Evolutionary conservation across 2,888 invertebrate species (phyloP), one percentile per base, ranked within the genome.

Genomic region (Arrhopalites spinosus): DNA sequence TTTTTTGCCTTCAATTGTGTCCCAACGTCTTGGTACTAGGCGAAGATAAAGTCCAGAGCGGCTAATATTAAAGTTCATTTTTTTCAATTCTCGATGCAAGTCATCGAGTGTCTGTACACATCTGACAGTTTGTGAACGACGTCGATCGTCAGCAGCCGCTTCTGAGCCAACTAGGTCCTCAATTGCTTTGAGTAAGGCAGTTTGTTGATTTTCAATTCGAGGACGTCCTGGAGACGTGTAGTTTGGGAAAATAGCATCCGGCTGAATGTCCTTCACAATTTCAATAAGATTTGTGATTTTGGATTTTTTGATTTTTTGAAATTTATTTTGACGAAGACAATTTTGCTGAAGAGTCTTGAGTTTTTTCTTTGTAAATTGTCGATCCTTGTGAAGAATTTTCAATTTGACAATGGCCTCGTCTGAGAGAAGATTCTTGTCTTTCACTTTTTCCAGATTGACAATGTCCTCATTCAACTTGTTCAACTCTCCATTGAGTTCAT

Each of bases 21-120:
- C 20, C 23, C 11, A 23, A 23, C 25, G 2, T 30, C 56, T n/a
- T 20, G 73, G 73, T 7, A 66, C 8, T 11, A 73, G 66, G 5
- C 73, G 64, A 20, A 43, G 23, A 45, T 73, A 66, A 27, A 73
- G 30, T 20, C 45, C 53, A 3, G 50, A 30, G 15, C 66, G 27
- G 11, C 50, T 64, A 8, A 61, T 61, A 8, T 61, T n/a, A 8
- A 27, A 25, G 13, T 30, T 30, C 20, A 15, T 3, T 23, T 63
- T 23, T n/a, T 30, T 20, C 2, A 63, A 8, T 63, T 63, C 25
- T 7, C 15, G 1, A 29, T 63, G 13, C 15, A 63, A 27, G 11
- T 30, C 30, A 15, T 63, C 30, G 1, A 63, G 27, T n/a, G 30
- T 63, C 17, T 15, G 7, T 1, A 15, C 2, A 29, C 27, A 11